Evolutionary conservation across 1,140 invertebrate species (phyloP).

Genomic region (Colletes latitarsis): DNA sequence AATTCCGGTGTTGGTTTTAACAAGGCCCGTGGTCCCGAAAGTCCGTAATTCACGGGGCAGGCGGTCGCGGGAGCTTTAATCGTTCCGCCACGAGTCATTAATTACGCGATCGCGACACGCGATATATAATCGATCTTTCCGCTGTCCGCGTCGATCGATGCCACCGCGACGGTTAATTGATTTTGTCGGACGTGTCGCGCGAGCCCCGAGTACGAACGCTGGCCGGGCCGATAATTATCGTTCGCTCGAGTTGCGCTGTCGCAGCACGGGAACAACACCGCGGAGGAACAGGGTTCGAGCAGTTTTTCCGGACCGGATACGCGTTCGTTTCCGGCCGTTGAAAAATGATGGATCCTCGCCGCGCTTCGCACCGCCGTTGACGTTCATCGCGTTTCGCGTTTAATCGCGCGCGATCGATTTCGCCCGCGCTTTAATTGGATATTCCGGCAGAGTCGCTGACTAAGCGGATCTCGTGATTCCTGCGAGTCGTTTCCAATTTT

Average conservation of each 20-base stretch:
- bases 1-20: slow-evolving; percentile 18
- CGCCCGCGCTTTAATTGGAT: slow-evolving; percentile 12
- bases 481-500: not conserved
- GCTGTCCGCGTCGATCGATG: slow-evolving; percentile 50
- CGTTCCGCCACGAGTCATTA: slow-evolving; percentile 59
- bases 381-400: not conserved
- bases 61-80: slow-evolving; percentile 53
- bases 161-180: slow-evolving; percentile 56
- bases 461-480: slow-evolving; percentile 8
- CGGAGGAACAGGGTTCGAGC: slow-evolving; percentile 42
- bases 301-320: slow-evolving; percentile 36
- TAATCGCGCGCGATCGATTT: slow-evolving; percentile 26
- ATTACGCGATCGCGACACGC: slow-evolving; percentile 62
- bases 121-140: slow-evolving; percentile 62
- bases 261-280: slow-evolving; percentile 32
- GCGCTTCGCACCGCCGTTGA: too few relatives aligned
- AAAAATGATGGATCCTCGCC: slow-evolving; percentile 48
- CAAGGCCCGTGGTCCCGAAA: slow-evolving; percentile 6
- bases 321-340: not conserved
- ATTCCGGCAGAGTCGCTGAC: not conserved
- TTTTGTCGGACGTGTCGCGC: slow-evolving; percentile 46
- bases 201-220: slow-evolving; percentile 27
- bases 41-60: slow-evolving; percentile 49
- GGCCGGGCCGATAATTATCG: slow-evolving; percentile 57
- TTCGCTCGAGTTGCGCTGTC: slow-evolving; percentile 53